A percentile compares a stretch with the other conserved stretches of the same genome.
phyloP scores from a whole-genome alignment of 2,797 vertebrate genomes.

The Pangasius krempfi region DNA sequence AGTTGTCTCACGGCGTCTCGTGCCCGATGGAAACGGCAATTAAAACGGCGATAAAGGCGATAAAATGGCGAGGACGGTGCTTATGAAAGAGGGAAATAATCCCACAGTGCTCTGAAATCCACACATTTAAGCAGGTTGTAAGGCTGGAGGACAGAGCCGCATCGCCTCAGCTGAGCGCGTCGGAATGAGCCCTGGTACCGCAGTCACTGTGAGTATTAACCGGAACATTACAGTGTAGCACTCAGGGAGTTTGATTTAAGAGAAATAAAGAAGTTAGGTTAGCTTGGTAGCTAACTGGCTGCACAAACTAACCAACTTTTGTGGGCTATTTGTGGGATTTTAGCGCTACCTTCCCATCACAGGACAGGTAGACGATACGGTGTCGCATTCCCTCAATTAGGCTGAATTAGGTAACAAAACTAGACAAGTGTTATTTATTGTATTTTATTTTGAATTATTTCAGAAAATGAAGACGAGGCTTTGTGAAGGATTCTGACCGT shows the following conservation, averaged over 20 bases:
- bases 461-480: background rate
- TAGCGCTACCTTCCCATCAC: background rate
- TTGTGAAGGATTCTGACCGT: constrained; percentile 44
- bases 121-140: background rate
- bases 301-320: background rate
- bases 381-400: constrained; percentile 50
- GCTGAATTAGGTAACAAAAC: background rate
- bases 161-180: background rate
- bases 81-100: background rate
- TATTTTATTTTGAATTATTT: too few species aligned
- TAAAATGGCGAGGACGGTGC: constrained; percentile 4
- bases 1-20: background rate
- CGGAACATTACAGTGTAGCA: background rate
- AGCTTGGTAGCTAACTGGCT: background rate
- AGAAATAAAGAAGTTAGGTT: background rate
- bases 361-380: constrained; percentile 26
- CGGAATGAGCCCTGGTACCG: constrained; percentile 37
- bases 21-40: constrained; percentile 41
- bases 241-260: too few species aligned
- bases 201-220: constrained; percentile 48
- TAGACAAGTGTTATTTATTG: too few species aligned
- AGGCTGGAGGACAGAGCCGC: background rate
- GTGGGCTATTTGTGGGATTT: background rate
- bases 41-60: constrained; percentile 8
- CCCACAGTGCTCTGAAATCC: background rate